Conservation (phyloP, 2,888 invertebrate genomes). For the Catocala fraxini region DNA sequence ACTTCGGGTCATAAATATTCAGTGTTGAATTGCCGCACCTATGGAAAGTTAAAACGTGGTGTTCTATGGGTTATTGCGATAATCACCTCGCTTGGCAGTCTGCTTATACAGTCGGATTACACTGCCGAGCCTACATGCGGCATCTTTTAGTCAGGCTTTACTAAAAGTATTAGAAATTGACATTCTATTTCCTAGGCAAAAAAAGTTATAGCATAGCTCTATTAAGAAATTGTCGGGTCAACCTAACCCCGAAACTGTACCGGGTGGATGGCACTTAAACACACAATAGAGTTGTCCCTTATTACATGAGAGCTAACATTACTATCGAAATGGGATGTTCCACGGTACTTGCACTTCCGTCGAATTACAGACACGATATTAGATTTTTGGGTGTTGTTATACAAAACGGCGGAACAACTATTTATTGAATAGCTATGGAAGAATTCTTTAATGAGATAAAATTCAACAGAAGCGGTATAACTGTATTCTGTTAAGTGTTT, state of each 20-base stretch:
- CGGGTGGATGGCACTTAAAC: neutral
- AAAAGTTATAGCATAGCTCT: too few species aligned
- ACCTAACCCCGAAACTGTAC: neutral
- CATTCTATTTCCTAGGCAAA: too few species aligned
- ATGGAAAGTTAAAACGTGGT: neutral
- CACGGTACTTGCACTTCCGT: neutral
- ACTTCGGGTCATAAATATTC: constrained; percentile 9
- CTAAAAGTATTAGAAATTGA: neutral
- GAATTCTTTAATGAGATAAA: too few species aligned
- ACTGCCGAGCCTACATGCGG: neutral
- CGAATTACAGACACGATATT: neutral
- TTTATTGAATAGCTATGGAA: too few species aligned
- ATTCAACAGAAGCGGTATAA: too few species aligned
- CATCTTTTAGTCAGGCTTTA: neutral
- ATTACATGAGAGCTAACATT: neutral
- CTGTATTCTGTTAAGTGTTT: too few species aligned
- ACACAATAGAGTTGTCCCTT: neutral
- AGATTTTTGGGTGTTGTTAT: too few species aligned
- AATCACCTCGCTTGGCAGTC: constrained; percentile 1
- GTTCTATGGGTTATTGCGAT: constrained; percentile 4
- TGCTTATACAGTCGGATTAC: neutral
- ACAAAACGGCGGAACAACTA: too few species aligned
- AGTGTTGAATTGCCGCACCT: constrained; percentile 2
- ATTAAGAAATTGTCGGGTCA: too few species aligned
- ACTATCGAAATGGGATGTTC: neutral